Percentiles rank a stretch among this genome's conserved stretches.
These are phyloP conservation scores for Trissonchulus latispiculum DNA, from an alignment of 2,888 invertebrate species.

Conservation along the genomic window DNA sequence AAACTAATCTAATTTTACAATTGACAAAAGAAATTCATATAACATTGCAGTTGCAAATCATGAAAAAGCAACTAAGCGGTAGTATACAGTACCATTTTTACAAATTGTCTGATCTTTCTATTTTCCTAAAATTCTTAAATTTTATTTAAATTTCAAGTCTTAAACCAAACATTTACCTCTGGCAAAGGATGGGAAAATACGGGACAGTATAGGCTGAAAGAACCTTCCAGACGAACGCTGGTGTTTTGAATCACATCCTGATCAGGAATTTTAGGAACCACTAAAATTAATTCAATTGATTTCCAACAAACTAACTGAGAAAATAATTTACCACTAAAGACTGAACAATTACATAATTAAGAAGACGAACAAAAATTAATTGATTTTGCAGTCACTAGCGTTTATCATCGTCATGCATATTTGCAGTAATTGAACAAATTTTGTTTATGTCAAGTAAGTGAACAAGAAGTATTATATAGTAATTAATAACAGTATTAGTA, in stretches of 20 bases:
- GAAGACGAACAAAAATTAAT: no score
- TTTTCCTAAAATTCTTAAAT: no score
- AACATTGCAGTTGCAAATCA: no score
- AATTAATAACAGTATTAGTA: neutral
- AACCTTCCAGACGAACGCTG: conserved; percentile 30
- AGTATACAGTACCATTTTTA: no score
- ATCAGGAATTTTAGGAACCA: conserved; percentile 37
- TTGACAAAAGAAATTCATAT: no score
- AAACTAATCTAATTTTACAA: no score
- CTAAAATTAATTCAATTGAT: no score
- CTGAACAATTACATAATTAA: neutral
- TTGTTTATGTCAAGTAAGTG: neutral
- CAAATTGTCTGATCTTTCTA: no score
- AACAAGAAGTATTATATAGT: neutral
- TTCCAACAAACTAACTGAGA: neutral
- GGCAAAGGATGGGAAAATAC: conserved; percentile 39
- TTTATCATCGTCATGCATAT: no score
- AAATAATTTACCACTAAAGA: neutral
- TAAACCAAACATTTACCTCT: conserved; percentile 28
- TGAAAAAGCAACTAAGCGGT: no score
- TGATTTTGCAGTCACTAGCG: no score
- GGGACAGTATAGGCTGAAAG: conserved; percentile 39
- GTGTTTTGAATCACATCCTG: conserved; percentile 30
- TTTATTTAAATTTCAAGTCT: no score
- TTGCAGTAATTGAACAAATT: neutral